These are phyloP conservation scores for Tillus elongatus DNA, from an alignment of 2,888 invertebrate genomes.

Conservation along the genomic window DNA sequence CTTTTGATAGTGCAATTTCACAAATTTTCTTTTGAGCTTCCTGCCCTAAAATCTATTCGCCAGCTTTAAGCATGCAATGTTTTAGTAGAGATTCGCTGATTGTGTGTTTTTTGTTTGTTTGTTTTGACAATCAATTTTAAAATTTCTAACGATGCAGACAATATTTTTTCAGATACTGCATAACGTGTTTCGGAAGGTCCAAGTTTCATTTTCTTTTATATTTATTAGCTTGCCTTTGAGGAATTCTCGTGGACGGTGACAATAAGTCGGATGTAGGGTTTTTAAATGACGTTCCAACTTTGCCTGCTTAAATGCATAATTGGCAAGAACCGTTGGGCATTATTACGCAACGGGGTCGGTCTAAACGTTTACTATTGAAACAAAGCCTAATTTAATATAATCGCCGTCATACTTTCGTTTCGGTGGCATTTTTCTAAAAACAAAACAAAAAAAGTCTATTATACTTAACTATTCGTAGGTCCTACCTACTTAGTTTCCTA, in stretches of 20 bases:
- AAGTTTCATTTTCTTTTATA: slow-evolving; percentile 13
- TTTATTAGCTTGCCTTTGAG: slow-evolving; percentile 20
- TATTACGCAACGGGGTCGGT: slow-evolving; percentile 1
- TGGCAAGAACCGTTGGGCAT: not conserved
- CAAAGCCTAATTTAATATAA: slow-evolving; percentile 8
- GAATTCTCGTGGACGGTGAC: slow-evolving; percentile 19
- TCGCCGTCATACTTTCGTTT: slow-evolving; percentile 1
- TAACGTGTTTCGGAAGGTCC: slow-evolving; percentile 10
- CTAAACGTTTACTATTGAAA: not conserved
- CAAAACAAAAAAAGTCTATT: not conserved
- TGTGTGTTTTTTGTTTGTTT: slow-evolving; percentile 15
- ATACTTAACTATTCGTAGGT: slow-evolving; percentile 1
- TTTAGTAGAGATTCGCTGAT: slow-evolving; percentile 15
- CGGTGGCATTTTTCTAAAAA: slow-evolving; percentile 3
- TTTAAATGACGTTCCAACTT: slow-evolving; percentile 20
- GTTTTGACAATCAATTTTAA: slow-evolving; percentile 16
- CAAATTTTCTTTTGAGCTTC: slow-evolving; percentile 14
- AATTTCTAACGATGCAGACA: slow-evolving; percentile 18
- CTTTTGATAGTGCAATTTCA: slow-evolving; percentile 18
- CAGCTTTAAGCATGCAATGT: slow-evolving; percentile 15
- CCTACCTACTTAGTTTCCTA: too few relatives aligned
- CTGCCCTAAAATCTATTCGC: slow-evolving; percentile 11
- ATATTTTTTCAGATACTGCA: slow-evolving; percentile 8
- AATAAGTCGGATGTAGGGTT: slow-evolving; percentile 19
- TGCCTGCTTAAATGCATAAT: slow-evolving; percentile 11